A percentile compares a stretch with the other conserved stretches of the same genome.
Evolutionary conservation across 2,888 invertebrate species (phyloP).

Genomic region (Tenthredo scrophulariae): DNA sequence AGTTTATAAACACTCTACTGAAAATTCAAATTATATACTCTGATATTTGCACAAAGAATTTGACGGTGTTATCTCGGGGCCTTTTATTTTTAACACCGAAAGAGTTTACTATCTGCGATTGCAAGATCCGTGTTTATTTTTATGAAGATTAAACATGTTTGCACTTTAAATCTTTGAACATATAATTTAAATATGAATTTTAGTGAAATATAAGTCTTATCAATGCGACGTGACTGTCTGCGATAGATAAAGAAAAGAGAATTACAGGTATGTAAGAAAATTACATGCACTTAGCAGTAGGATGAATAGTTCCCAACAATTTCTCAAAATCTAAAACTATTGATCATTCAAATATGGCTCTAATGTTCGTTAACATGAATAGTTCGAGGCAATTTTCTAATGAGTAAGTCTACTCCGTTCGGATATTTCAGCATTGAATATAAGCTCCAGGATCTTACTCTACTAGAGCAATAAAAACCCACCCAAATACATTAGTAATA

Average conservation of each 20-base stretch:
- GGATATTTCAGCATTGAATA: slow-evolving; percentile 1
- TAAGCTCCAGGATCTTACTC: background rate
- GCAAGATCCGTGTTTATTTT: background rate
- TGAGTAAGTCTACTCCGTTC: background rate
- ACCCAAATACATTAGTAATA: background rate
- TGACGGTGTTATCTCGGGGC: background rate
- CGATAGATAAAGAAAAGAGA: background rate
- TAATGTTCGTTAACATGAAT: background rate
- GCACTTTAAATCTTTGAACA: background rate
- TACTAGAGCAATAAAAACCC: background rate
- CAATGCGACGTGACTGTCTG: slow-evolving; percentile 1
- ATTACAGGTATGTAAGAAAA: background rate
- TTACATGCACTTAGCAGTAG: slow-evolving; percentile 44
- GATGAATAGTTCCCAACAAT: background rate
- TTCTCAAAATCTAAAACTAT: background rate
- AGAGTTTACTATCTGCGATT: background rate
- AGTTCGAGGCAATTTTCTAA: background rate
- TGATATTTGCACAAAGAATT: slow-evolving; percentile 15
- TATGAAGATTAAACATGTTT: background rate
- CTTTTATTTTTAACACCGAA: slow-evolving; percentile 13
- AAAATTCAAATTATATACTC: background rate
- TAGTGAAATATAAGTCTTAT: background rate
- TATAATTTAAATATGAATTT: background rate
- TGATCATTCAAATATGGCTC: background rate
- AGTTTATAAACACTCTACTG: background rate